Conservation (phyloP, 2,113 vertebrate species). For the sheep (Ovis aries) region DNA sequence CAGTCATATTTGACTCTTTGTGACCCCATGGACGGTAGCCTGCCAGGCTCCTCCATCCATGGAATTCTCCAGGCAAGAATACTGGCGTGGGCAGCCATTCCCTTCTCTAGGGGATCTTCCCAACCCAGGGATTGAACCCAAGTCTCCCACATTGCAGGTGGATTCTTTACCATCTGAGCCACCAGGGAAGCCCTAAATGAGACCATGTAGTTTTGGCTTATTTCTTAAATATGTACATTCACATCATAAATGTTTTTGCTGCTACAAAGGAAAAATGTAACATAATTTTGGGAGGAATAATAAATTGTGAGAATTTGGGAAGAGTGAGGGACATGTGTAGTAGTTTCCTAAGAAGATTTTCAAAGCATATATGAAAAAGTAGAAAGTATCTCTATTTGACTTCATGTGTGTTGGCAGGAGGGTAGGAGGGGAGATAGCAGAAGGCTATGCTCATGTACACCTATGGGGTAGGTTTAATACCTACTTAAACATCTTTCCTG, state of each 20-base stretch:
- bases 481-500: not conserved
- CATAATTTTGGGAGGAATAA: not conserved
- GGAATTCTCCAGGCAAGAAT: not conserved
- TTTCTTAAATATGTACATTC: slow-evolving; percentile 4
- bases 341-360: not conserved
- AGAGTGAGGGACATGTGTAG: not conserved
- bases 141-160: not conserved
- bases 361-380: not conserved
- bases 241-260: not conserved
- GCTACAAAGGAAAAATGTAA: not conserved
- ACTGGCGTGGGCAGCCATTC: not conserved
- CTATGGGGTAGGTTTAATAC: not conserved
- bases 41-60: not conserved
- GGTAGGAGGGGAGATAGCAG: rapidly evolving
- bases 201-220: not conserved
- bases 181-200: not conserved
- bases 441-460: not conserved
- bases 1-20: not conserved
- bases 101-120: not conserved
- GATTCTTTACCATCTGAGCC: not conserved
- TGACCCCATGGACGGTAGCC: rapidly evolving
- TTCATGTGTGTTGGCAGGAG: not conserved
- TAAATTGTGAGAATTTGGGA: not conserved
- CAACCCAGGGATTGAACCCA: not conserved
- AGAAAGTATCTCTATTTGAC: not conserved